Conservation (phyloP, 2,797 vertebrate species). For the Parambassis ranga region DNA sequence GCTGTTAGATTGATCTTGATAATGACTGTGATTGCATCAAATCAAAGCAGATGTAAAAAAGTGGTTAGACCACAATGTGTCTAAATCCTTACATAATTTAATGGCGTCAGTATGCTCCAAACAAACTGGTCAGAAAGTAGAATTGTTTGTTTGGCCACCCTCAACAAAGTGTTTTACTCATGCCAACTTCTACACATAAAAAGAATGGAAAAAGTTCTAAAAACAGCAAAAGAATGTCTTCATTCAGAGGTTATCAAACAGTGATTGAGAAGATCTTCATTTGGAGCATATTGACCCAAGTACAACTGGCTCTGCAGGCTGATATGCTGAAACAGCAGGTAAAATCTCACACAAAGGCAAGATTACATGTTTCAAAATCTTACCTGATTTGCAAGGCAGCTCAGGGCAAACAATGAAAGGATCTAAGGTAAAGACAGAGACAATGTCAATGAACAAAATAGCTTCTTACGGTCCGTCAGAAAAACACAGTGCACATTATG, state of each 20-base stretch:
- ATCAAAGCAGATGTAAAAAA: not conserved
- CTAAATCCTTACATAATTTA: not conserved
- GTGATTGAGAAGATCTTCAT: not conserved
- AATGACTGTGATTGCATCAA: not conserved
- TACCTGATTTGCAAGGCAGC: slow-evolving; percentile 96
- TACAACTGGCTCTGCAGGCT: not conserved
- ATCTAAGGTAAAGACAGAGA: slow-evolving; percentile 78
- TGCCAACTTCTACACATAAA: not conserved
- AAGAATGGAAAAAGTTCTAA: not conserved
- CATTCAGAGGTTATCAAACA: not conserved
- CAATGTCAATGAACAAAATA: not conserved
- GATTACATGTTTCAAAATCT: slow-evolving; percentile 32
- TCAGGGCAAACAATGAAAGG: slow-evolving; percentile 91
- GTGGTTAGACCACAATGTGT: not conserved
- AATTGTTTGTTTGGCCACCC: not conserved
- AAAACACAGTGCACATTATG: not conserved
- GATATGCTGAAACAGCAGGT: not conserved
- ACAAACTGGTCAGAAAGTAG: not conserved
- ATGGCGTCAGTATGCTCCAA: slow-evolving; percentile 32
- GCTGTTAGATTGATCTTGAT: not conserved
- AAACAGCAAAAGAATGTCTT: too few relatives aligned
- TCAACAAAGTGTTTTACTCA: not conserved
- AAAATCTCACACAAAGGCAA: not conserved
- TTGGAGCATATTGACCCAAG: slow-evolving; percentile 26
- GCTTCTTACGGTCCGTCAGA: not conserved